These are phyloP conservation scores for Taenaris catops DNA, from an alignment of 2,888 invertebrate genomes.

Conservation along the genomic window DNA sequence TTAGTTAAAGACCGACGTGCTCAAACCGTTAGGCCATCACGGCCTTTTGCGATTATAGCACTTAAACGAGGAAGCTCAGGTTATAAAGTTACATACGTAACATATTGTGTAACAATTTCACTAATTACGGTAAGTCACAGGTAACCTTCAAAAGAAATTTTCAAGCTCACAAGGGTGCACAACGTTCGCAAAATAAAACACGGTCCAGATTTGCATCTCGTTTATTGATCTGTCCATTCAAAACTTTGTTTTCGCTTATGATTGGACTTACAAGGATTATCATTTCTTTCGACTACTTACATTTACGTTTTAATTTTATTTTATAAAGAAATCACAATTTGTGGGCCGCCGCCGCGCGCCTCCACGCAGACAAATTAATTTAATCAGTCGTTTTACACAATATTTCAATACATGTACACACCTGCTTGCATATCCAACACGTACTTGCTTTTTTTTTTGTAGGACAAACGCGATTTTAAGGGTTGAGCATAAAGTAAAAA, in stretches of 20 bases:
- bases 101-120: no score
- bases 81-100: no score
- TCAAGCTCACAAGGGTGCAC: no score
- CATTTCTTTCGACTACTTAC: slow-evolving; percentile 75
- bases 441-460: no score
- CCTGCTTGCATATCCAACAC: slow-evolving; percentile 13
- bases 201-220: slow-evolving; percentile 66
- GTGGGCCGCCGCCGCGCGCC: slow-evolving; percentile 41
- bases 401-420: slow-evolving; percentile 47
- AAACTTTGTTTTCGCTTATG: slow-evolving; percentile 66
- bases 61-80: no score
- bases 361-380: slow-evolving; percentile 49
- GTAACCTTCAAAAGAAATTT: no score
- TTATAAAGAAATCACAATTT: slow-evolving; percentile 78
- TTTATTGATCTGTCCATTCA: slow-evolving; percentile 76
- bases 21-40: no score
- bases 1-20: no score
- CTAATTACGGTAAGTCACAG: no score
- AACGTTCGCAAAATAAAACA: slow-evolving; percentile 49
- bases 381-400: slow-evolving; percentile 69
- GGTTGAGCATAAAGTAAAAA: no score
- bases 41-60: no score
- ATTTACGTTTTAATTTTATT: slow-evolving; percentile 72
- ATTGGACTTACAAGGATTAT: slow-evolving; percentile 74
- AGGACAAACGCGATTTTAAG: no score